Evolutionary conservation across 2,888 invertebrate genomes (phyloP), one percentile per base, ranked within the genome.

Genomic region (Eremobia ochroleuca): DNA sequence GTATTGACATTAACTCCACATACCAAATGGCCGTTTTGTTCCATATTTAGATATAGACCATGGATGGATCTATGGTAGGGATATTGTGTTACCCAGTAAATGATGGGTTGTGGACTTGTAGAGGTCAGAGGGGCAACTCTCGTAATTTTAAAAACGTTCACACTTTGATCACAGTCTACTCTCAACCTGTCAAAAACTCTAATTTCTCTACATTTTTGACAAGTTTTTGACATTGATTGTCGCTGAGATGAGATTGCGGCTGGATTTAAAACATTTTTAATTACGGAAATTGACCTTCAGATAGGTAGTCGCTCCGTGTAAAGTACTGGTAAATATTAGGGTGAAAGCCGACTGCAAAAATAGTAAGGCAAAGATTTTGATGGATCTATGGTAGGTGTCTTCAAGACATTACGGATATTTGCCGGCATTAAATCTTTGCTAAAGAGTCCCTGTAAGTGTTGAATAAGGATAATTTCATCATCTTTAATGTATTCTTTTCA

Each of bases 401-500:
- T 18, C 18, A 40, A 49, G n/a, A n/a, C 4, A 25, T 49, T 64
- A 40, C 28, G 5, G 13, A n/a, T 74, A 15, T 67, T 31, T 74
- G 40, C 34, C 40, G 15, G 4, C 15, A 58, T 58, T 62, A 49
- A 58, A 43, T 49, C 25, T 11, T 25, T 15, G n/a, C n/a, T 40
- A 49, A 64, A 49, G 15, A 66, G 28, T 74, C 61, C n/a, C 75
- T 81, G 2, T 18, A 65, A 15, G 2, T 40, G 37, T 49, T 67
- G 34, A 43, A 64, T 62, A 67, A 49, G 2, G 52, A 40, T 28
- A 68, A 76, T 58, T 52, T 34, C 40, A 52, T 62, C n/a, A 58
- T 62, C 21, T 55, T n/a, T 66, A 62, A 52, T 82, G 34, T 18
- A 62, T 5, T 34, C 15, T 66, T 43, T 15, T n/a, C 13, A 85